Evolutionary conservation across 2,797 vertebrate genomes (phyloP), one percentile per base, ranked within the genome.

Genomic region (Echeneis naucrates): DNA sequence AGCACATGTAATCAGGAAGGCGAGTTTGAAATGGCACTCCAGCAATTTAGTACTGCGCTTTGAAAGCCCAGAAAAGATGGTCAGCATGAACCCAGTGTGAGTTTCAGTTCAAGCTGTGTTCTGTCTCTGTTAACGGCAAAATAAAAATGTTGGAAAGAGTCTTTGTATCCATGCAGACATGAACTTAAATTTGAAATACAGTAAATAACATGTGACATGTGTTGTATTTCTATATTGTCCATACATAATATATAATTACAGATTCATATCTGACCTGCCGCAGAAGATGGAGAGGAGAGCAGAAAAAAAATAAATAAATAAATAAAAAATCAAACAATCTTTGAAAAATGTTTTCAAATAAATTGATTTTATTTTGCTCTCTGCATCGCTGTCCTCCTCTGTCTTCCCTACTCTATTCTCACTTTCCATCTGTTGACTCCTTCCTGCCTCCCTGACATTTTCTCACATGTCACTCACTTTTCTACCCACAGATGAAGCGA

Each of bases 321-420:
- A 10, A 57, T 8, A 16, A 26, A 48, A 32, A 0, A 38, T 3
- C 21, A 14, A 26, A 64, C 27, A 30, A 54, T 8, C 23, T 27
- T n/a, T 60, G 35, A 59, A 17, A 67, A 14, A 37, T 69, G 33
- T 35, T 17, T n/a, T n/a, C n/a, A n/a, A n/a, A 56, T 37, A 19
- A 40, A 19, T 61, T 42, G 61, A 35, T 35, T 16, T 12, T 58
- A 60, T 33, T 8, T 2, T 40, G 32, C 72, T 54, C 19, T 58
- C 47, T 50, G 33, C 14, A 32, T 59, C 21, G 62, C 44, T 50
- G n/a, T 54, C 19, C 48, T 30, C 13, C 48, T 47, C 32, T 56
- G 33, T 32, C 67, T 87, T 60, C 71, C 52, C 69, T 38, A 23
- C 58, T 56, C 71, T 45, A 32, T 51, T 86, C 71, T 72, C 74